phyloP scores from a whole-genome alignment of 2,888 invertebrate species.

The Ormyrus rosae region DNA sequence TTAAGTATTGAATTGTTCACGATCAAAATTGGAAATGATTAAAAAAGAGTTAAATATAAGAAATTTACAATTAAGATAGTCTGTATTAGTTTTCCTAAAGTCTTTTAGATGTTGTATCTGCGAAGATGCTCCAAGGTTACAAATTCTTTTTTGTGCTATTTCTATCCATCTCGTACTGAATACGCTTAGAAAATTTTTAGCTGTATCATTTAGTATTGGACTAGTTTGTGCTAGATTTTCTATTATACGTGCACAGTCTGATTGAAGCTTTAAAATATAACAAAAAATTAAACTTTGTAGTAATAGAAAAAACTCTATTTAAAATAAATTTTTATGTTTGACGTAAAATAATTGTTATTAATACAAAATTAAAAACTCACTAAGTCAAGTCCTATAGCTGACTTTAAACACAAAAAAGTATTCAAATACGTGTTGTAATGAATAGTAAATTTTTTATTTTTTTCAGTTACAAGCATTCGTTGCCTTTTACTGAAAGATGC shows the following conservation, averaged over 20 bases:
- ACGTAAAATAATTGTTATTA: neutral
- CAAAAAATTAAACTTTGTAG: too few relatives aligned
- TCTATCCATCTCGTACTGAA: neutral
- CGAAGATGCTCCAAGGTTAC: neutral
- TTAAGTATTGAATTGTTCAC: neutral
- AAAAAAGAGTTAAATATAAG: neutral
- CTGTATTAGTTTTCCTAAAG: neutral
- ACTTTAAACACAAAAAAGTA: slow-evolving; percentile 5
- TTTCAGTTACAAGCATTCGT: neutral
- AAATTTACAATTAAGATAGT: neutral
- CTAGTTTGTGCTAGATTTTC: neutral
- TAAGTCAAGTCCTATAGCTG: neutral
- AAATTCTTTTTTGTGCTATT: neutral
- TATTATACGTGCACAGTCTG: slow-evolving; percentile 1
- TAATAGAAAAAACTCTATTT: neutral
- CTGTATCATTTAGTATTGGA: neutral
- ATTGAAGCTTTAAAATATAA: slow-evolving; percentile 13
- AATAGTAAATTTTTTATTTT: neutral
- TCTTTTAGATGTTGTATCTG: neutral
- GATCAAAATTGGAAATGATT: neutral
- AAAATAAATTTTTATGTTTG: neutral
- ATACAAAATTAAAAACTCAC: neutral
- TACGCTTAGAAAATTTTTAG: neutral
- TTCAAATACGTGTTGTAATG: slow-evolving; percentile 6
- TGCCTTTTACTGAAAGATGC: neutral